Evolutionary conservation across 2,888 invertebrate species (phyloP).

Genomic region (Plemyria rubiginata): DNA sequence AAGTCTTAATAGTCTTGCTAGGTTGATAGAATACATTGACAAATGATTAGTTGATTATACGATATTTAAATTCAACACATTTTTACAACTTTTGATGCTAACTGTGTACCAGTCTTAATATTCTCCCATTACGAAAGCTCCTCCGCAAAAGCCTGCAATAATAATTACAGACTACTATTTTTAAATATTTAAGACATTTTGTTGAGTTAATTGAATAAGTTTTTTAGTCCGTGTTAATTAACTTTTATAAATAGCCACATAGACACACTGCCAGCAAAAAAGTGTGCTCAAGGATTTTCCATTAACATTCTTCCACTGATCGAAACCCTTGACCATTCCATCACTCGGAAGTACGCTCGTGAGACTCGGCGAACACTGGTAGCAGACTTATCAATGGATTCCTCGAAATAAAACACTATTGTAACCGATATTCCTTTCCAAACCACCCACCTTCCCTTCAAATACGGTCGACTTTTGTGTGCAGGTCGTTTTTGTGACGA

Average conservation of each 20-base stretch:
- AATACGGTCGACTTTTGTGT: conserved; percentile 54
- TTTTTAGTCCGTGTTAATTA: conserved; percentile 27
- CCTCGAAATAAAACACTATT: conserved; percentile 82
- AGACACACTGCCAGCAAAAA: conserved; percentile 25
- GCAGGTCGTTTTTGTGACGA: conserved; percentile 66
- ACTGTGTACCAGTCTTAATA: no score
- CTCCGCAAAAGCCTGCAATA: neutral
- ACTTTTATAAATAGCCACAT: conserved; percentile 26
- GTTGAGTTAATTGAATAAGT: conserved; percentile 16
- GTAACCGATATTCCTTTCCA: conserved; percentile 75
- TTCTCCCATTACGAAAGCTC: no score
- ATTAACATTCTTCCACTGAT: conserved; percentile 42
- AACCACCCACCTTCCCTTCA: conserved; percentile 53
- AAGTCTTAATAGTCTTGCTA: no score
- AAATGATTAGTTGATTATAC: no score
- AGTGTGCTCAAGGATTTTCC: conserved; percentile 37
- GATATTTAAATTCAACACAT: no score
- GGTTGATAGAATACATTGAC: no score
- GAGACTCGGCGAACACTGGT: conserved; percentile 80
- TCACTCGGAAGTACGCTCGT: conserved; percentile 59
- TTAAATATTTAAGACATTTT: conserved; percentile 1
- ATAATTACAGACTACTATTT: neutral
- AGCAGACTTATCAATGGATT: conserved; percentile 84
- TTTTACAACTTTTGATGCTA: no score
- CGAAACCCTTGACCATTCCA: conserved; percentile 33